Percentiles rank a stretch among this genome's conserved stretches.
Evolutionary conservation across 2,888 invertebrate species (phyloP).

Genomic region (Idaea straminata): DNA sequence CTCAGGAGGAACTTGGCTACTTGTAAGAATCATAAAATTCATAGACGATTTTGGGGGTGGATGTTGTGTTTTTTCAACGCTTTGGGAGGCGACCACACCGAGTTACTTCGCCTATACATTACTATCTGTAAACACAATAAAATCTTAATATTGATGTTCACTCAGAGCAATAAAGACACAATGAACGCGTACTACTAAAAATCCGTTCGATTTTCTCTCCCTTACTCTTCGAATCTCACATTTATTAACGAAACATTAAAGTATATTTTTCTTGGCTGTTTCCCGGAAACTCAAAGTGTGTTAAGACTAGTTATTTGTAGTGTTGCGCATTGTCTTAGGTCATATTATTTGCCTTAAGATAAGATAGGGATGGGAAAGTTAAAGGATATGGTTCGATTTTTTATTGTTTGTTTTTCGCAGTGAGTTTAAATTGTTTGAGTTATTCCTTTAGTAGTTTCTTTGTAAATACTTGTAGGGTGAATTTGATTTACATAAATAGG

Average conservation of each 20-base stretch:
- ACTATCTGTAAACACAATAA: slow-evolving; percentile 76
- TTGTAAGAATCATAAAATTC: slow-evolving; percentile 58
- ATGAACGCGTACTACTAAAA: slow-evolving; percentile 67
- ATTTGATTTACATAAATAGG: slow-evolving; percentile 3
- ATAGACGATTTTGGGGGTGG: slow-evolving; percentile 61
- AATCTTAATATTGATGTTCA: slow-evolving; percentile 73
- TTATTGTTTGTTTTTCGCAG: slow-evolving; percentile 57
- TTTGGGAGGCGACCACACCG: slow-evolving; percentile 75
- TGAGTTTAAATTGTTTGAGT: slow-evolving; percentile 41
- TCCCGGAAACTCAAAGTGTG: slow-evolving; percentile 42
- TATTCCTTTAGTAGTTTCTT: slow-evolving; percentile 29
- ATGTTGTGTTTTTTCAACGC: slow-evolving; percentile 59
- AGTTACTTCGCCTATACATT: slow-evolving; percentile 34
- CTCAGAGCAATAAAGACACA: slow-evolving; percentile 70
- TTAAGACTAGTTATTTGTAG: slow-evolving; percentile 66
- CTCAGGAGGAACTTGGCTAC: slow-evolving; percentile 53
- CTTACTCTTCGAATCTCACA: slow-evolving; percentile 19
- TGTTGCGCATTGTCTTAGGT: slow-evolving; percentile 66
- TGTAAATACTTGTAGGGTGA: slow-evolving; percentile 15
- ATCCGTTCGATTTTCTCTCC: slow-evolving; percentile 44
- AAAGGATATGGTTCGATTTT: slow-evolving; percentile 36
- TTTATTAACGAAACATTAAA: slow-evolving; percentile 22
- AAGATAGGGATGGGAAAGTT: slow-evolving; percentile 58
- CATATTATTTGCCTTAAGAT: slow-evolving; percentile 67
- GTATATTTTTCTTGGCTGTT: slow-evolving; percentile 29